Base-by-base conservation (phyloP, 2,888 invertebrate species). In the Tribolium freemani region DNA sequence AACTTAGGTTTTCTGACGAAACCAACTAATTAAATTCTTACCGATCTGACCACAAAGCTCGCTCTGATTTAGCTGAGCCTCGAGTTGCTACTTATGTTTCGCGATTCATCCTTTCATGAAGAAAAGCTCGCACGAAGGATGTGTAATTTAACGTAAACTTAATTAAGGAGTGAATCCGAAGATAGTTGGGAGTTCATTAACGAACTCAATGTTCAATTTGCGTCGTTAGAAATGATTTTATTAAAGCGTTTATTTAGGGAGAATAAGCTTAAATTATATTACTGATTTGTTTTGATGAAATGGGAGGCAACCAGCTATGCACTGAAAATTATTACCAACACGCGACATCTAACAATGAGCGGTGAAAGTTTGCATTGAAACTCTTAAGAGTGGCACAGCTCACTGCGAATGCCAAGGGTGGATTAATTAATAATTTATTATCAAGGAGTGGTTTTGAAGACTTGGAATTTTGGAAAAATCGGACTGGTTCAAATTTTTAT, bases 111-210 rank as follows among this genome's bases (percentile, higher is more conserved):
- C 20, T 48, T 46, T 44, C 54, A n/a, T 26, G 45, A 46, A 60
- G 60, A 60, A 60, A 64, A 64, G 64, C 51, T 13, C 9, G 50
- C 63, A 26, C 46, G 46, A 46, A 53, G 67, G 57, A 50, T 68
- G 68, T 68, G 57, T 58, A 68, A 68, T 68, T 68, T 58, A 68
- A 68, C 50, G 58, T 38, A 68, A 68, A 68, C 57, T 68, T 68
- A 68, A 68, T 68, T 68, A 68, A 13, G 26, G 50, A 57, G 10
- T 30, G 68, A 26, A 68, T 68, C 11, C 57, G 45, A 50, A 68
- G 68, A 68, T 68, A 68, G 68, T 68, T 58, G 57, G 50, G 30
- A 68, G 68, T 68, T 68, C 68, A 68, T 68, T 50, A 68, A 50
- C 48, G 30, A 57, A 48, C 50, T 58, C 57, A 68, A 48, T 66